Percentiles rank a stretch among this genome's conserved stretches.
Conservation (phyloP, 2,888 invertebrate genomes). For the Lasioglossum malachurum region DNA sequence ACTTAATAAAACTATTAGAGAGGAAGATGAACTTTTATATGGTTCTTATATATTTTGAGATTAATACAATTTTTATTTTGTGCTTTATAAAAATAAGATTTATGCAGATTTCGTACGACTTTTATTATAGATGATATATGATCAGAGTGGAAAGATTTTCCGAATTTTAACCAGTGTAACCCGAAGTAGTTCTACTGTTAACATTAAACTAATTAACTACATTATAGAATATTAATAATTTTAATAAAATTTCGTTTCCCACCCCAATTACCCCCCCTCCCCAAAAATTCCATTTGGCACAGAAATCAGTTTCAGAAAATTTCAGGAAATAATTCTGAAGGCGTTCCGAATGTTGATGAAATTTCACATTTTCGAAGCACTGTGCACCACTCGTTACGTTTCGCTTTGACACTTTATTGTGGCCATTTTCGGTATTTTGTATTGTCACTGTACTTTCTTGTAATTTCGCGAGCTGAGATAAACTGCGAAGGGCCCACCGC, state of each 20-base stretch:
- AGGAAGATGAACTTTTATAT: not conserved
- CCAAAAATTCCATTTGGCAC: not conserved
- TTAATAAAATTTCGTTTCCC: not conserved
- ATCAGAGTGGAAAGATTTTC: not conserved
- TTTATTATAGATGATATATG: not conserved
- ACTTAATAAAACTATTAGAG: not conserved
- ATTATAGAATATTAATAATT: not conserved
- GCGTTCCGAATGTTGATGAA: not conserved
- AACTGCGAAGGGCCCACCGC: conserved; percentile 36
- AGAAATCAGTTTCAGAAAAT: not conserved
- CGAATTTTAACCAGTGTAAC: not conserved
- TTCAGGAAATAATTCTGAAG: not conserved
- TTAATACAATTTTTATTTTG: not conserved
- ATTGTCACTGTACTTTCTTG: not conserved
- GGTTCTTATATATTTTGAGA: not conserved
- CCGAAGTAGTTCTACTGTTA: not conserved
- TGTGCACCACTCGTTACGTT: not conserved
- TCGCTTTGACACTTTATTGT: not conserved
- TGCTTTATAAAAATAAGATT: no score
- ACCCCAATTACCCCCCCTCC: not conserved
- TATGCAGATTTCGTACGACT: not conserved
- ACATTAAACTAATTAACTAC: not conserved
- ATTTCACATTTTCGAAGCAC: not conserved
- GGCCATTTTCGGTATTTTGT: not conserved
- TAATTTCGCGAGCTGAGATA: conserved; percentile 10